Evolutionary conservation across 35 echinoderm and acorn worm species (phyloP).

Genomic region (Ophioderma brevispina): DNA sequence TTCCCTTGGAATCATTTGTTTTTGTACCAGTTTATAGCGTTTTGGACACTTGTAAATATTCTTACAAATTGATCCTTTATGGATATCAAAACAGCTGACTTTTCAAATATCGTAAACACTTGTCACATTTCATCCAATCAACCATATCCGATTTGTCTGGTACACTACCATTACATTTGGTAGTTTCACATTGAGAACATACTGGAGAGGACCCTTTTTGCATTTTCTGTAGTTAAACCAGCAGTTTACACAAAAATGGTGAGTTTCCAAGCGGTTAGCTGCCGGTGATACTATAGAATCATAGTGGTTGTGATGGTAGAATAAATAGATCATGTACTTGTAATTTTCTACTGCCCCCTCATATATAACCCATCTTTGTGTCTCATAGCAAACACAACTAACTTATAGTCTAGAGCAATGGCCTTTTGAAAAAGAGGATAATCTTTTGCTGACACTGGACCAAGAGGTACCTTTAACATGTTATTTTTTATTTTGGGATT

Average conservation of each 20-base stretch:
- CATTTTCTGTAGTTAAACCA: conserved; percentile 20
- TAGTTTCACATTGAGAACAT: not conserved
- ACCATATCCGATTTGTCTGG: not conserved
- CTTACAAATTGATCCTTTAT: not conserved
- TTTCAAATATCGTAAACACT: conserved; percentile 44
- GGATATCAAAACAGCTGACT: conserved; percentile 32
- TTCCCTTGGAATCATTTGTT: not conserved
- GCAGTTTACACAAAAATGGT: conserved; percentile 13
- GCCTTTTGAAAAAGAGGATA: conserved; percentile 37
- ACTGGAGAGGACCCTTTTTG: not conserved
- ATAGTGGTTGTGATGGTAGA: conserved; percentile 57
- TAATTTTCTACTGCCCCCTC: conserved; percentile 37
- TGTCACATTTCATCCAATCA: conserved; percentile 1
- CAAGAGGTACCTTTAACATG: conserved; percentile 43
- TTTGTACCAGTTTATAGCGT: not conserved
- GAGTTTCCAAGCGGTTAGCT: conserved; percentile 39
- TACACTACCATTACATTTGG: not conserved
- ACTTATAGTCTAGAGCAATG: conserved; percentile 10
- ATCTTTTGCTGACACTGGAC: conserved; percentile 49
- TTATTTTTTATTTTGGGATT: too few relatives aligned
- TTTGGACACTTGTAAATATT: not conserved
- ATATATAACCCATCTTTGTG: conserved; percentile 47
- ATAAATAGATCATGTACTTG: conserved; percentile 43
- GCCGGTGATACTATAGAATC: conserved; percentile 53
- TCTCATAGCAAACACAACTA: conserved; percentile 40